phyloP scores from a whole-genome alignment of 1,140 invertebrate species.

The Drosophila punjabiensis region DNA sequence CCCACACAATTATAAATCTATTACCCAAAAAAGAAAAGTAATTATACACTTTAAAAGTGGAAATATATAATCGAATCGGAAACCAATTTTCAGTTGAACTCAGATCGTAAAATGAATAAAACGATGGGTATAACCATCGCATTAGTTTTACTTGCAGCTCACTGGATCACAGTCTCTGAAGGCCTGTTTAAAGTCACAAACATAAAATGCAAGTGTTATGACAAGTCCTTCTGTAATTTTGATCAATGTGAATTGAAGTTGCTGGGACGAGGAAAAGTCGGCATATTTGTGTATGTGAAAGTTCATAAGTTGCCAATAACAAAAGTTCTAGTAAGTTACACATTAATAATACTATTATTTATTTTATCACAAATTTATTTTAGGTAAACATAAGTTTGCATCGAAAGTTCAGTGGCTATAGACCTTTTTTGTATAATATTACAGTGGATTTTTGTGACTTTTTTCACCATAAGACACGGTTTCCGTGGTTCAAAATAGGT shows the following conservation, averaged over 20 bases:
- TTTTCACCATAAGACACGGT: background rate
- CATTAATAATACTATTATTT: background rate
- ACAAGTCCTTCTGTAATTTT: constrained; percentile 14
- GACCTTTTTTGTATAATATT: constrained; percentile 21
- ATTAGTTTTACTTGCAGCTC: background rate
- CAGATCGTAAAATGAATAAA: constrained; percentile 1
- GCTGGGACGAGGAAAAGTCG: constrained; percentile 20
- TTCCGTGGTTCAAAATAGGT: constrained; percentile 9
- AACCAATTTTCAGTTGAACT: background rate
- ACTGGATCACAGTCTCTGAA: background rate
- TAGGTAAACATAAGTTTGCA: constrained; percentile 16
- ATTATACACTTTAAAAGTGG: background rate
- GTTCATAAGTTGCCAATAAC: constrained; percentile 15
- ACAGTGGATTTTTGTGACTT: constrained; percentile 18
- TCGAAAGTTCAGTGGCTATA: constrained; percentile 20
- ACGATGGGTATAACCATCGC: no score
- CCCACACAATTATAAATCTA: background rate
- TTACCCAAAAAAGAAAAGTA: background rate
- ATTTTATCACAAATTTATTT: background rate
- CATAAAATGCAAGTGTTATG: constrained; percentile 27
- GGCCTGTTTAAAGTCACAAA: constrained; percentile 25
- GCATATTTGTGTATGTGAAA: constrained; percentile 17
- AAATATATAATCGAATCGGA: background rate
- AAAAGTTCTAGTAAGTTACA: constrained; percentile 1
- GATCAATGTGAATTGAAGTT: constrained; percentile 28